These are phyloP conservation scores for Macroramphosus scolopax DNA, from an alignment of 2,797 vertebrate genomes.

Conservation along the genomic window DNA sequence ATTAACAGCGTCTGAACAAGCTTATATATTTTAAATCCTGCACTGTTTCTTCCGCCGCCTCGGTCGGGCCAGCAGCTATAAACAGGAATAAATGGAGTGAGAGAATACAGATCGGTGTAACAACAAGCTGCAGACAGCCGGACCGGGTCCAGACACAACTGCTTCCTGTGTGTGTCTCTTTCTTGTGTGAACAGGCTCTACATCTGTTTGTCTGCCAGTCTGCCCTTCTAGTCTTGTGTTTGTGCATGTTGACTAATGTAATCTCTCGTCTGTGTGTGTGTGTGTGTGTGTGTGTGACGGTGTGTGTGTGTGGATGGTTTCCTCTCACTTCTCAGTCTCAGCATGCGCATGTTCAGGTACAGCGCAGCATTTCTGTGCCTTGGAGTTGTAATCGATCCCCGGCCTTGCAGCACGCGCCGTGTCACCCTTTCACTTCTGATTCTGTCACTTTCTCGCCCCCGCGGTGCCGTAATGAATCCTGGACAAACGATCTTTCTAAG, in stretches of 20 bases:
- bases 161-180: conserved; percentile 23
- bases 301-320: conserved; percentile 2
- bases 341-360: conserved; percentile 6
- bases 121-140: too few relatives aligned
- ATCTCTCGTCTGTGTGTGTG: not conserved
- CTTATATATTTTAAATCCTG: not conserved
- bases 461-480: conserved; percentile 29
- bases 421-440: conserved; percentile 10
- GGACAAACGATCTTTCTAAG: conserved; percentile 28
- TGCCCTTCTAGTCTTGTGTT: conserved; percentile 10
- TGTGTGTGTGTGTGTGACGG: too few relatives aligned
- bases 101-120: conserved; percentile 21
- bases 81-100: conserved; percentile 10
- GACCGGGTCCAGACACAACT: conserved; percentile 21
- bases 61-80: conserved; percentile 11
- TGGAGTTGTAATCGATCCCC: conserved; percentile 32
- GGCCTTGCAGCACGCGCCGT: not conserved
- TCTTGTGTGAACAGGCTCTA: conserved; percentile 10
- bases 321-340: conserved; percentile 1
- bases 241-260: conserved; percentile 17
- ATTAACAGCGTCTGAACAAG: not conserved
- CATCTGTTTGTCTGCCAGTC: conserved; percentile 20
- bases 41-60: conserved; percentile 1
- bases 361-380: conserved; percentile 12
- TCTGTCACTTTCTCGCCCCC: conserved; percentile 25